Percentiles rank a stretch among this genome's conserved stretches.
Evolutionary conservation across 2,797 vertebrate species (phyloP).

Genomic region (Neosalanx taihuensis): DNA sequence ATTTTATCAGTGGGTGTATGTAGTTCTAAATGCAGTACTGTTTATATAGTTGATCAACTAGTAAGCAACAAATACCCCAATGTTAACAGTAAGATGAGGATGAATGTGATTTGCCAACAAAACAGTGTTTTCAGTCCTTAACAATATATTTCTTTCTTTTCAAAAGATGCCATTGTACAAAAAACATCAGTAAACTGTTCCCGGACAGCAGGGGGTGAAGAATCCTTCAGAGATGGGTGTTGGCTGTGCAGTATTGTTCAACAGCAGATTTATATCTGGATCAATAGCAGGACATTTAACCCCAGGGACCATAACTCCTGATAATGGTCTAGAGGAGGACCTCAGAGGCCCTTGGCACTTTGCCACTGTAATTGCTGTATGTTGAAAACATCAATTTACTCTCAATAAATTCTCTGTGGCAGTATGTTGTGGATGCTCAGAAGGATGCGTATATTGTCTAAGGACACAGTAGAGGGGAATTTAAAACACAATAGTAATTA

Average conservation of each 20-base stretch:
- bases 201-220: slow-evolving; percentile 17
- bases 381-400: slow-evolving; percentile 62
- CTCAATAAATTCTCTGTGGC: slow-evolving; percentile 55
- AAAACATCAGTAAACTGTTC: background rate
- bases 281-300: slow-evolving; percentile 64
- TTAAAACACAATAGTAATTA: background rate
- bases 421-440: slow-evolving; percentile 36
- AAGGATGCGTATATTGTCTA: slow-evolving; percentile 1
- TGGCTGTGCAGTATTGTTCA: slow-evolving; percentile 44
- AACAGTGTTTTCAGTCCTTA: too few relatives aligned
- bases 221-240: slow-evolving; percentile 47
- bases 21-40: too few relatives aligned
- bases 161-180: too few relatives aligned
- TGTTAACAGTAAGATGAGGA: background rate
- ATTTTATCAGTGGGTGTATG: too few relatives aligned
- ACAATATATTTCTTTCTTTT: too few relatives aligned
- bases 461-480: slow-evolving; percentile 2
- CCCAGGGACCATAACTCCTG: slow-evolving; percentile 42
- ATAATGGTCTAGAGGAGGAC: slow-evolving; percentile 62
- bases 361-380: slow-evolving; percentile 58
- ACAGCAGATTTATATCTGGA: slow-evolving; percentile 63
- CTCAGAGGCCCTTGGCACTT: slow-evolving; percentile 60
- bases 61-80: background rate
- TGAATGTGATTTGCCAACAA: background rate
- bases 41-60: too few relatives aligned